Percentiles rank a stretch among this genome's conserved stretches.
These are phyloP conservation scores for Temnothorax ravouxi DNA, from an alignment of 2,888 invertebrate genomes.

Conservation along the genomic window DNA sequence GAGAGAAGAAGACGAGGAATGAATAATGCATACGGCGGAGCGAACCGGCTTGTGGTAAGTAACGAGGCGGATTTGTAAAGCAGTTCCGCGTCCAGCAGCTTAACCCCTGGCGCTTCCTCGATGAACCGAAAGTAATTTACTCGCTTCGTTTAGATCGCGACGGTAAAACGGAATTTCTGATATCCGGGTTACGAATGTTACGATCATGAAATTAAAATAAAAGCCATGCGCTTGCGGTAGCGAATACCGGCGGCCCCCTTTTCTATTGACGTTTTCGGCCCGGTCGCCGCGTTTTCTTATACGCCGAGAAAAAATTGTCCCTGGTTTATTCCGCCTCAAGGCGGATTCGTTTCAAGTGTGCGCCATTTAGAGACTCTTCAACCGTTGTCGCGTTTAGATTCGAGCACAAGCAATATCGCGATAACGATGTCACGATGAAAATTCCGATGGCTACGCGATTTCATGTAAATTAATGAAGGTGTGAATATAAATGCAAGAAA, in stretches of 20 bases:
- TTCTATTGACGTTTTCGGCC: not conserved
- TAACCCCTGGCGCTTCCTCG: constrained; percentile 42
- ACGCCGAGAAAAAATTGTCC: constrained; percentile 21
- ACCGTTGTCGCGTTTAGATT: not conserved
- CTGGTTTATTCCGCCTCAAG: constrained; percentile 1
- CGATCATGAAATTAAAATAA: constrained; percentile 52
- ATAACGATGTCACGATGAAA: constrained; percentile 23
- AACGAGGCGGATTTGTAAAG: constrained; percentile 77
- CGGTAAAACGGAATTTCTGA: constrained; percentile 51
- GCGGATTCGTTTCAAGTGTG: not conserved
- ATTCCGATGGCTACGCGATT: constrained; percentile 8
- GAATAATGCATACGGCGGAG: constrained; percentile 72
- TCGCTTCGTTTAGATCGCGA: constrained; percentile 44
- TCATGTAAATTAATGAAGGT: constrained; percentile 34
- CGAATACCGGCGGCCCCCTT: not conserved
- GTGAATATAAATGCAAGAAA: constrained; percentile 5
- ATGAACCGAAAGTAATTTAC: constrained; percentile 73
- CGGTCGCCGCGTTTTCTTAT: not conserved
- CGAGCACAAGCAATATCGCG: not conserved
- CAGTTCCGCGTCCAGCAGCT: constrained; percentile 50
- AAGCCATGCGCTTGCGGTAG: constrained; percentile 3
- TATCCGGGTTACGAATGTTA: constrained; percentile 49
- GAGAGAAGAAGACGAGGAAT: constrained; percentile 67
- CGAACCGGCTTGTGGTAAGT: constrained; percentile 72
- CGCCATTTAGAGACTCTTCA: constrained; percentile 21